phyloP scores from a whole-genome alignment of 2,888 invertebrate species.

The Lasiommata megera region DNA sequence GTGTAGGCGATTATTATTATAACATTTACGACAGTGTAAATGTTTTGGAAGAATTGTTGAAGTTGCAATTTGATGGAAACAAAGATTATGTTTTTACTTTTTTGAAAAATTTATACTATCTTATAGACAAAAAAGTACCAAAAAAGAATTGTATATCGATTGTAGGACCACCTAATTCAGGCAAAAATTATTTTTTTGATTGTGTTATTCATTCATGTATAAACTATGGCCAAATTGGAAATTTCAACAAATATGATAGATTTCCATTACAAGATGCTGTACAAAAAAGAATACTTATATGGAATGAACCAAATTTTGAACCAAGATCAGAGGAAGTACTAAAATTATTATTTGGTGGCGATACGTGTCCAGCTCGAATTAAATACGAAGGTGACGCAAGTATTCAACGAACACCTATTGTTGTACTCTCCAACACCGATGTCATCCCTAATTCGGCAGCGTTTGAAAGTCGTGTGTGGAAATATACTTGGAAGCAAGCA shows the following conservation, averaged over 20 bases:
- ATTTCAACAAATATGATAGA: constrained; percentile 25
- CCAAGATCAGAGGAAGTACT: not conserved
- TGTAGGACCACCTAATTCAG: constrained; percentile 12
- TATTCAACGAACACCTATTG: not conserved
- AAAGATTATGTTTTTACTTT: not conserved
- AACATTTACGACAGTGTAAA: not conserved
- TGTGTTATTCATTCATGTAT: constrained; percentile 16
- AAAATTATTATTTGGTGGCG: not conserved
- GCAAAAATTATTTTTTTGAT: constrained; percentile 23
- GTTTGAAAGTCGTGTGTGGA: not conserved
- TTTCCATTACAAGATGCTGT: constrained; percentile 33
- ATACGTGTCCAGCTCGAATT: constrained; percentile 17
- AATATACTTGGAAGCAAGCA: not conserved
- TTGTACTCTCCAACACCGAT: not conserved
- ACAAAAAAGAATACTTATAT: constrained; percentile 28
- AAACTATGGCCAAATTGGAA: constrained; percentile 24
- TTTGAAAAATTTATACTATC: not conserved
- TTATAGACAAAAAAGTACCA: not conserved
- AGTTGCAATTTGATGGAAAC: not conserved
- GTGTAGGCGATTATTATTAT: not conserved
- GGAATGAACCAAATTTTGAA: constrained; percentile 33
- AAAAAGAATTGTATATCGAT: constrained; percentile 1
- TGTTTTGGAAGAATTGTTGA: not conserved
- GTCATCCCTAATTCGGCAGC: not conserved
- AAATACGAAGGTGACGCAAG: constrained; percentile 18